Evolutionary conservation across 37 sponge, comb jelly and placozoan species (phyloP).

Genomic region (Chondrilla cf. caribensis): DNA sequence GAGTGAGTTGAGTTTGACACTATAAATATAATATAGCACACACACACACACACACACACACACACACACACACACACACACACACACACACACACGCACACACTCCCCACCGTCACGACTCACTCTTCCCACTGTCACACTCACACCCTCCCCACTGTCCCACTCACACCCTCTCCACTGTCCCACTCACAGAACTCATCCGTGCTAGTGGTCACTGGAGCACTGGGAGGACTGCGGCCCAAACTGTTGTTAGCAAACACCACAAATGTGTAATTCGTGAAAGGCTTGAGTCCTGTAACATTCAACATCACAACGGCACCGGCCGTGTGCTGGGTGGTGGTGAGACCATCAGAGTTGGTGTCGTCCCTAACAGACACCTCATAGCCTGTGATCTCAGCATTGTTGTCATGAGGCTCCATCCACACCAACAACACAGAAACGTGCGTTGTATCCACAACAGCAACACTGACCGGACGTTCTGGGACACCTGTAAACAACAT

Average conservation of each 20-base stretch:
- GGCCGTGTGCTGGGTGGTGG: background rate
- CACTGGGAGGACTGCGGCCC: conserved; percentile 38
- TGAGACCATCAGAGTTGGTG: background rate
- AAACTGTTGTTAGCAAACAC: conserved; percentile 38
- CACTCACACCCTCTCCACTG: background rate
- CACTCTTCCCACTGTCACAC: background rate
- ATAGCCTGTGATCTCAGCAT: conserved; percentile 52
- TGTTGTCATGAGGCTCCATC: conserved; percentile 61
- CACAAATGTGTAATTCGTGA: conserved; percentile 31
- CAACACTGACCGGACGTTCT: conserved; percentile 26
- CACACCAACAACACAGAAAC: conserved; percentile 26
- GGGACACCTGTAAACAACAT: conserved; percentile 31
- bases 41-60: too few species aligned
- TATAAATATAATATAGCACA: too few species aligned
- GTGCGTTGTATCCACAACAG: conserved; percentile 18
- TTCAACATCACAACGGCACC: background rate
- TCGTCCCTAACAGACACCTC: background rate
- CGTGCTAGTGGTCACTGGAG: conserved; percentile 10
- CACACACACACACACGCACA: too few species aligned
- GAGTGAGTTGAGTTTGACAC: too few species aligned
- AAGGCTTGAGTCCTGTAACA: conserved; percentile 20
- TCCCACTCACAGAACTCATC: conserved; percentile 17
- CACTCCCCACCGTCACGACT: background rate
- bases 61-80: too few species aligned
- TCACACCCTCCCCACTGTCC: background rate